Conservation (phyloP, 2,888 invertebrate species). For the Melangyna quadrimaculata region DNA sequence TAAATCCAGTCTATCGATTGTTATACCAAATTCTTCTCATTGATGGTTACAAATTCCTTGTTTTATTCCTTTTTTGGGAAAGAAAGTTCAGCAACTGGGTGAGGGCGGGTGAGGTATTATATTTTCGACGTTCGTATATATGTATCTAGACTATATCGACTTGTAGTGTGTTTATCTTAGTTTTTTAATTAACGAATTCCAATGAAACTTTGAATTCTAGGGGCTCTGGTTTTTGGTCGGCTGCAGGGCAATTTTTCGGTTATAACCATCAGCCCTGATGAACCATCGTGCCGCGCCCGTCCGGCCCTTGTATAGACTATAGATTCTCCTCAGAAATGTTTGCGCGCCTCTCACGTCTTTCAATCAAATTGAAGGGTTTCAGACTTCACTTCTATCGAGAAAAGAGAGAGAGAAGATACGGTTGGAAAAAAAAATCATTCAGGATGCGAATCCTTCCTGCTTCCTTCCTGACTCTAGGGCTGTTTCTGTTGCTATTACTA, state of each 20-base stretch:
- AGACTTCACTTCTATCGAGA: neutral
- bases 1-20: constrained; percentile 55
- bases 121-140: neutral
- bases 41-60: constrained; percentile 56
- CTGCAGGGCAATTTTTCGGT: constrained; percentile 49
- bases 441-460: constrained; percentile 66
- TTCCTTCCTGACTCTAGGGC: constrained; percentile 54
- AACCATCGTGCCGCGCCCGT: too few species aligned
- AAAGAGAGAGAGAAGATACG: neutral
- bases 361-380: constrained; percentile 58
- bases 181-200: constrained; percentile 71
- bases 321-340: constrained; percentile 41
- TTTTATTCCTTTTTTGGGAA: neutral
- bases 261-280: constrained; percentile 2
- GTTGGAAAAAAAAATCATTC: constrained; percentile 7
- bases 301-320: neutral
- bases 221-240: constrained; percentile 36
- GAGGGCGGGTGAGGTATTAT: neutral
- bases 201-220: constrained; percentile 62
- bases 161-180: constrained; percentile 66
- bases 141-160: constrained; percentile 29
- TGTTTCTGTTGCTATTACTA: neutral
- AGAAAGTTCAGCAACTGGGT: neutral
- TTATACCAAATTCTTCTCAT: constrained; percentile 58
- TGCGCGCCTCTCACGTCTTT: constrained; percentile 53